Evolutionary conservation across 2,888 invertebrate genomes (phyloP).

Genomic region (Stramonita haemastoma): DNA sequence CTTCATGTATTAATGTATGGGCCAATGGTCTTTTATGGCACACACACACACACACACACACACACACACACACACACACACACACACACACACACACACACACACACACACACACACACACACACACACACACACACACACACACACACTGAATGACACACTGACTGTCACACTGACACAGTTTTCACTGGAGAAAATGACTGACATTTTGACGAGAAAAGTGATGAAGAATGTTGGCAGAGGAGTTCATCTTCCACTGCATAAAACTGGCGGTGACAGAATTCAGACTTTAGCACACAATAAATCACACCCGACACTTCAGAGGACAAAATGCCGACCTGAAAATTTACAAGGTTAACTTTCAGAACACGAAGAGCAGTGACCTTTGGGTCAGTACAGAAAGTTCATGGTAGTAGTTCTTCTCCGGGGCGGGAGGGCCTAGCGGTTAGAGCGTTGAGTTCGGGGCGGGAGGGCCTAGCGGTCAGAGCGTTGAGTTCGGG

Average conservation of each 20-base stretch:
- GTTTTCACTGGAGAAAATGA: background rate
- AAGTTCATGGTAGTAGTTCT: no score
- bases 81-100: background rate
- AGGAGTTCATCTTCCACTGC: background rate
- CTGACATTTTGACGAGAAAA: background rate
- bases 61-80: constrained; percentile 5
- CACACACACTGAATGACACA: background rate
- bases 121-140: constrained; percentile 11
- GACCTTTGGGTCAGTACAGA: no score
- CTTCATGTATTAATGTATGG: no score
- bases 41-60: constrained; percentile 4
- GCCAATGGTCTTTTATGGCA: no score
- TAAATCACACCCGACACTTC: background rate
- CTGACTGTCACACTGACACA: background rate
- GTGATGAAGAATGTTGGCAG: background rate
- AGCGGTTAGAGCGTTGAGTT: no score
- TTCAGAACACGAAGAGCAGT: no score
- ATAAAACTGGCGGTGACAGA: background rate
- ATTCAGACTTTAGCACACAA: background rate
- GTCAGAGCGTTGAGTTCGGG: no score
- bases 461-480: no score
- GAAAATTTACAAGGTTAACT: no score
- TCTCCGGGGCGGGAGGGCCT: no score
- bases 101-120: constrained; percentile 7
- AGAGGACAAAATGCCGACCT: background rate